phyloP scores from a whole-genome alignment of 2,113 vertebrate species.

The Theristicus caerulescens region DNA sequence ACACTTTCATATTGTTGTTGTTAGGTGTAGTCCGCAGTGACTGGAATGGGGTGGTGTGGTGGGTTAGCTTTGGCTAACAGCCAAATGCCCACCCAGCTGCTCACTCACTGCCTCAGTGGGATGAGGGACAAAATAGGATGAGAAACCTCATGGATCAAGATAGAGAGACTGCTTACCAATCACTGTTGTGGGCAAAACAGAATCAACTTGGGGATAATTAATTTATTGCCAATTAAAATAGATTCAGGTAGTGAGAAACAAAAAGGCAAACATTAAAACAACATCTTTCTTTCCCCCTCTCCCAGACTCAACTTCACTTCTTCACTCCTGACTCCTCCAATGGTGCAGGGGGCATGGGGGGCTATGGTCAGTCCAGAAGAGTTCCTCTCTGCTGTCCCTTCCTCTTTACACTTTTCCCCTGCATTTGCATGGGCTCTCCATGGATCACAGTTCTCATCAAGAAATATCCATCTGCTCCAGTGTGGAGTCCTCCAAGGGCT shows the following conservation, averaged over 20 bases:
- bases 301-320: not conserved
- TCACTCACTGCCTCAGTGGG: not conserved
- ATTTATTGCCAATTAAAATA: not conserved
- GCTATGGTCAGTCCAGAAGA: not conserved
- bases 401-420: not conserved
- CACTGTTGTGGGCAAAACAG: not conserved
- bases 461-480: not conserved
- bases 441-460: fast-evolving
- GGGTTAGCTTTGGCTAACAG: not conserved
- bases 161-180: not conserved
- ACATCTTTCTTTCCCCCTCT: not conserved
- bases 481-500: not conserved
- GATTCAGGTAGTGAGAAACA: not conserved
- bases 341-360: not conserved
- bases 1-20: not conserved
- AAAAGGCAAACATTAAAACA: not conserved
- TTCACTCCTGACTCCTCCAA: not conserved
- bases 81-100: fast-evolving
- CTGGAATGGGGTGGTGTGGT: not conserved
- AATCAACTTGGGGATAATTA: not conserved
- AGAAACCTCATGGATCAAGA: not conserved
- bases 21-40: not conserved
- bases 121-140: not conserved
- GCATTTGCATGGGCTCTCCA: fast-evolving
- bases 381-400: not conserved